Conservation (phyloP, 2,113 vertebrate species). For the Arenaria interpres region DNA sequence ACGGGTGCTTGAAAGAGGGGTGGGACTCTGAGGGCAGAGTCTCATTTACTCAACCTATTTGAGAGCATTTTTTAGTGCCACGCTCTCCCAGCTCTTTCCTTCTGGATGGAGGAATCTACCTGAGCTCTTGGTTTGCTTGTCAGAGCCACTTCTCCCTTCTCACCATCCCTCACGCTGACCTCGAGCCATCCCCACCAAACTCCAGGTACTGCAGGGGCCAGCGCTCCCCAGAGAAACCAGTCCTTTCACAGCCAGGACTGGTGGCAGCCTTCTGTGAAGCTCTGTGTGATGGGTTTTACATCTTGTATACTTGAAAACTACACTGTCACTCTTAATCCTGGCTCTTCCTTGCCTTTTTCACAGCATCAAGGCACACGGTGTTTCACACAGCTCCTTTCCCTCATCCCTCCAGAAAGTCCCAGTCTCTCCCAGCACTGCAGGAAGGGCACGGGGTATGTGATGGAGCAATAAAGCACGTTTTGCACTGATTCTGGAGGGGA, state of each 20-base stretch:
- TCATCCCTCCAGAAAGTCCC: not conserved
- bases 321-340: not conserved
- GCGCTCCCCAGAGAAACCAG: not conserved
- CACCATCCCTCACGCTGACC: accelerated
- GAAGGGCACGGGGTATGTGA: not conserved
- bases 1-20: not conserved
- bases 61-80: not conserved
- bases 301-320: not conserved
- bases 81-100: not conserved
- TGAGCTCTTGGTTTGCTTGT: not conserved
- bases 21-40: not conserved
- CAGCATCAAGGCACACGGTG: accelerated
- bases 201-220: accelerated
- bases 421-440: not conserved
- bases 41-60: not conserved
- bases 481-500: not conserved
- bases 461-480: not conserved
- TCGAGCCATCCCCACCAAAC: accelerated
- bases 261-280: not conserved
- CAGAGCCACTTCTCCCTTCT: not conserved
- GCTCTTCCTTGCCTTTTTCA: not conserved
- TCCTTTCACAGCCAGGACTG: not conserved
- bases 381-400: not conserved
- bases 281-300: not conserved
- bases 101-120: not conserved